These are phyloP conservation scores for Cryptocheilus praepositus DNA, from an alignment of 2,888 invertebrate species.

Conservation along the genomic window DNA sequence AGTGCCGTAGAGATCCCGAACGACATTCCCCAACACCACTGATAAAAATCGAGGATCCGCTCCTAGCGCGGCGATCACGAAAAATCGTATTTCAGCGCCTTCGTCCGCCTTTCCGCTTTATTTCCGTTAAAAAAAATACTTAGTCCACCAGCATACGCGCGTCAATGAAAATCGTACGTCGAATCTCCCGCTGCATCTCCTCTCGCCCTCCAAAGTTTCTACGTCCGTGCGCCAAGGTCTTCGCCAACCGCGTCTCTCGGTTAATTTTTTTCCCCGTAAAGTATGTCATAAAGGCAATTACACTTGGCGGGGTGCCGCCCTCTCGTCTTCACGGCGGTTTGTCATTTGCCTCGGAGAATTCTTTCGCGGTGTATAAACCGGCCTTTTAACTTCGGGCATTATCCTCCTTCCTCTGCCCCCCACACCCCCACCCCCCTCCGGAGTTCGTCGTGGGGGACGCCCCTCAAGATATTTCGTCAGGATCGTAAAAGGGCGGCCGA, in stretches of 20 bases:
- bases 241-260: constrained; percentile 23
- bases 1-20: too few relatives aligned
- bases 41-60: too few relatives aligned
- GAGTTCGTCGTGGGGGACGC: background rate
- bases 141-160: too few relatives aligned
- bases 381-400: constrained; percentile 47
- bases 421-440: constrained; percentile 13
- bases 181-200: background rate
- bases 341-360: constrained; percentile 62
- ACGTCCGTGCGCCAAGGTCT: background rate
- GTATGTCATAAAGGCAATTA: constrained; percentile 69
- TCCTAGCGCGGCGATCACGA: too few relatives aligned
- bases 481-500: constrained; percentile 33
- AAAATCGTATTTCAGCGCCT: too few relatives aligned
- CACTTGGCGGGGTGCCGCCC: constrained; percentile 44
- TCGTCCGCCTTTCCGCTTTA: too few relatives aligned
- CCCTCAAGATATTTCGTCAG: constrained; percentile 18
- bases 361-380: constrained; percentile 41
- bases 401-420: constrained; percentile 20
- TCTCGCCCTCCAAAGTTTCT: background rate
- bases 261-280: constrained; percentile 69
- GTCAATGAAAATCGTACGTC: too few relatives aligned
- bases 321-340: constrained; percentile 50
- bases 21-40: too few relatives aligned
- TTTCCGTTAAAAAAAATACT: too few relatives aligned